Evolutionary conservation across 2,797 vertebrate species (phyloP).

Genomic region (Phoebastria nigripes): DNA sequence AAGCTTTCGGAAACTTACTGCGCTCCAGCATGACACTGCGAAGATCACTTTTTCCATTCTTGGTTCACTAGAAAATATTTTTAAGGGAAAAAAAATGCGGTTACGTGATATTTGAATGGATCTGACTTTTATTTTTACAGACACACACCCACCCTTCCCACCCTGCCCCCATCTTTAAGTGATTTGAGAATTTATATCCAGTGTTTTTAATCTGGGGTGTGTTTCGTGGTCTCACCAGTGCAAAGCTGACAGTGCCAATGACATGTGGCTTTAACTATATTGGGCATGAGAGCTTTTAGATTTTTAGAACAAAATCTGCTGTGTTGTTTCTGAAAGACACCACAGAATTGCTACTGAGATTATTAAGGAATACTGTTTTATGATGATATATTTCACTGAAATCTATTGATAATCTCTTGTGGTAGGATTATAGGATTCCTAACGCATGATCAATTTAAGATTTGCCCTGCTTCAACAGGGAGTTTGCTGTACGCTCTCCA

Average conservation of each 20-base stretch:
- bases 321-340: not conserved
- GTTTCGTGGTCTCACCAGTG: not conserved
- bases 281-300: not conserved
- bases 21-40: not conserved
- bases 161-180: not conserved
- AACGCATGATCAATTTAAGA: not conserved
- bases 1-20: not conserved
- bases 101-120: not conserved
- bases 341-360: not conserved
- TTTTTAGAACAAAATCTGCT: not conserved
- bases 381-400: not conserved
- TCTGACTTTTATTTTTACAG: not conserved
- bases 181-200: not conserved
- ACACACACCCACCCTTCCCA: rapidly evolving
- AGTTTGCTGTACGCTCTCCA: not conserved
- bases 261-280: not conserved
- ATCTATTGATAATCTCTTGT: not conserved
- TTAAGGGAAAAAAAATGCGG: not conserved
- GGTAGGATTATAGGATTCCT: not conserved
- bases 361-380: not conserved
- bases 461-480: not conserved
- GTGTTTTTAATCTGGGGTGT: not conserved
- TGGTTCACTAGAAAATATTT: not conserved
- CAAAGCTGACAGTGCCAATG: not conserved
- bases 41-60: not conserved